Evolutionary conservation across 2,113 vertebrate species (phyloP).

Genomic region (Hepsetus odoe): DNA sequence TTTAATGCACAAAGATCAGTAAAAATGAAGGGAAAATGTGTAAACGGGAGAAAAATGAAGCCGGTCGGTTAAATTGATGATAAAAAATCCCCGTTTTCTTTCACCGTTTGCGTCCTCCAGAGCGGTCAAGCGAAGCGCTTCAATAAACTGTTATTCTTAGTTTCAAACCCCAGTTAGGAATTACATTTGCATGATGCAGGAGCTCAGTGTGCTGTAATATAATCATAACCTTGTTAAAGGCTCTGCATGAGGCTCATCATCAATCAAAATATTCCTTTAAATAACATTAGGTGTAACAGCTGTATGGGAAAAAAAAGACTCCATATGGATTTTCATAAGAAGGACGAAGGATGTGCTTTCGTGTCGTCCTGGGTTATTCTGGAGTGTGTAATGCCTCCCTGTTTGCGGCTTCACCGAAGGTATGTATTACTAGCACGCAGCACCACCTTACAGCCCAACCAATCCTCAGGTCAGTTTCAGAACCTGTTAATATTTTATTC

Average conservation of each 20-base stretch:
- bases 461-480: conserved; percentile 71
- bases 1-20: too few relatives aligned
- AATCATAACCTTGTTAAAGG: not conserved
- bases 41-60: too few relatives aligned
- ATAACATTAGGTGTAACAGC: not conserved
- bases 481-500: conserved; percentile 78
- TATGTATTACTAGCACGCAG: conserved; percentile 70
- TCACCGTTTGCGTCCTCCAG: not conserved
- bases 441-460: conserved; percentile 51
- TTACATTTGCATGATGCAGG: not conserved
- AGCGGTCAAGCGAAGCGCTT: not conserved
- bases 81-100: not conserved
- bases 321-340: conserved; percentile 8
- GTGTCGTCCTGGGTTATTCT: conserved; percentile 17
- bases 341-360: conserved; percentile 2
- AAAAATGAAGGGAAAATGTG: too few relatives aligned
- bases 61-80: too few relatives aligned
- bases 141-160: not conserved
- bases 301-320: not conserved
- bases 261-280: not conserved
- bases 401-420: conserved; percentile 60
- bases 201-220: not conserved
- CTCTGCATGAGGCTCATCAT: not conserved
- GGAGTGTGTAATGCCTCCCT: conserved; percentile 67
- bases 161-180: not conserved